Evolutionary conservation across 2,113 vertebrate species (phyloP).

Genomic region (Agelaius phoeniceus): DNA sequence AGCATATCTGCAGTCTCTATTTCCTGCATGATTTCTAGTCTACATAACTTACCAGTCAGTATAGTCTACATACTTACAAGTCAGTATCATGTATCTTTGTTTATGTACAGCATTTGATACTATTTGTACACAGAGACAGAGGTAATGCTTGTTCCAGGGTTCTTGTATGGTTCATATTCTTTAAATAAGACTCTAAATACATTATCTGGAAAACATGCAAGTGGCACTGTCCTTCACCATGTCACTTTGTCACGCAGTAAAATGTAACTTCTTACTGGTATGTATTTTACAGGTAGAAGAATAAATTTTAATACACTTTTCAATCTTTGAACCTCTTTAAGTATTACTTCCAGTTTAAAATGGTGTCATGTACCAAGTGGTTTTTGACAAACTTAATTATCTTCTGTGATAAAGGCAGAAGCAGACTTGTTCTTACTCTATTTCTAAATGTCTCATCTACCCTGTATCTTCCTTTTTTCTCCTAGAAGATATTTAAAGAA

Average conservation of each 20-base stretch:
- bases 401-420: not conserved
- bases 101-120: conserved; percentile 50
- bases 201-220: conserved; percentile 41
- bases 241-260: not conserved
- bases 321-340: not conserved
- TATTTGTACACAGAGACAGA: conserved; percentile 56
- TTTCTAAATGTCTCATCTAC: not conserved
- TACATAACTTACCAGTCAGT: conserved; percentile 8
- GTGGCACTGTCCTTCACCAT: not conserved
- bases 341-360: not conserved
- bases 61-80: conserved; percentile 47
- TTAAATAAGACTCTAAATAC: conserved; percentile 57
- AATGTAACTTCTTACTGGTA: not conserved
- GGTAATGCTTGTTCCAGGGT: conserved; percentile 21
- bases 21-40: conserved; percentile 37
- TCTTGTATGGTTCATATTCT: conserved; percentile 47
- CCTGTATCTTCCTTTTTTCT: not conserved
- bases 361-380: not conserved
- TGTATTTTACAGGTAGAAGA: not conserved
- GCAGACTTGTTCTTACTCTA: not conserved
- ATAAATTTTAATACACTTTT: not conserved
- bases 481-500: not conserved
- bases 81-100: conserved; percentile 57
- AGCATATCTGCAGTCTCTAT: conserved; percentile 4
- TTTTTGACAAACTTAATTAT: not conserved